Evolutionary conservation across 2,888 invertebrate species (phyloP).

Genomic region (Cynaeus angustus): DNA sequence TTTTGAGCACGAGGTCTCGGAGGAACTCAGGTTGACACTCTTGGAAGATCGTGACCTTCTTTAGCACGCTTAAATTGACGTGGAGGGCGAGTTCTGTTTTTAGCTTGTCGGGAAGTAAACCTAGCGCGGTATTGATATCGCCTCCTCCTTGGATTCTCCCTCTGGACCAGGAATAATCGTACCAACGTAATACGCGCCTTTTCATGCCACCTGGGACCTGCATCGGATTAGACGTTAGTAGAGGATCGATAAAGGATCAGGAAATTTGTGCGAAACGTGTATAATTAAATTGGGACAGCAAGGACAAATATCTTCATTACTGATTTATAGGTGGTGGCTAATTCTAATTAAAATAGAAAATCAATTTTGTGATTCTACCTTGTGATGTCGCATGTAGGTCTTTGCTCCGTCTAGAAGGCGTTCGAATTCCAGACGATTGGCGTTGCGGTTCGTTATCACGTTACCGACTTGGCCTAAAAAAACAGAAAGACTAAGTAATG

Average conservation of each 20-base stretch:
- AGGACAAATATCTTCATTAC: slow-evolving; percentile 5
- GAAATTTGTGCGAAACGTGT: slow-evolving; percentile 26
- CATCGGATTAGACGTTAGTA: slow-evolving; percentile 14
- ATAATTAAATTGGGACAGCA: slow-evolving; percentile 7
- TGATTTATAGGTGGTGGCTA: slow-evolving; percentile 3
- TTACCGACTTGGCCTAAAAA: slow-evolving; percentile 93
- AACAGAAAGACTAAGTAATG: background rate
- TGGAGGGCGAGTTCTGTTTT: slow-evolving; percentile 97
- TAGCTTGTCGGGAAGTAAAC: slow-evolving; percentile 94
- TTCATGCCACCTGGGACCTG: slow-evolving; percentile 96
- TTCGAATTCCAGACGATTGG: slow-evolving; percentile 96
- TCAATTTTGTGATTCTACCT: slow-evolving; percentile 72
- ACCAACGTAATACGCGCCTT: slow-evolving; percentile 95
- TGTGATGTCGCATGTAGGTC: slow-evolving; percentile 97
- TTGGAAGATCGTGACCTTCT: slow-evolving; percentile 97
- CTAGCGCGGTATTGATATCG: slow-evolving; percentile 95
- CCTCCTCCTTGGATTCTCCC: slow-evolving; percentile 97
- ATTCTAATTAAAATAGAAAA: slow-evolving; percentile 1
- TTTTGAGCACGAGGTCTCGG: slow-evolving; percentile 96
- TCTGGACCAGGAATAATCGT: slow-evolving; percentile 98
- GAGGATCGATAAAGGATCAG: slow-evolving; percentile 14
- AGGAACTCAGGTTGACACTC: slow-evolving; percentile 98
- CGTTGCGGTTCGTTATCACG: slow-evolving; percentile 97
- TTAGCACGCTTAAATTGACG: slow-evolving; percentile 94
- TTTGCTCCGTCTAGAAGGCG: slow-evolving; percentile 95